Percentiles rank a stretch among this genome's conserved stretches.
These are phyloP conservation scores for Neelides sp. DNA, from an alignment of 1,140 invertebrate genomes.

Conservation along the genomic window DNA sequence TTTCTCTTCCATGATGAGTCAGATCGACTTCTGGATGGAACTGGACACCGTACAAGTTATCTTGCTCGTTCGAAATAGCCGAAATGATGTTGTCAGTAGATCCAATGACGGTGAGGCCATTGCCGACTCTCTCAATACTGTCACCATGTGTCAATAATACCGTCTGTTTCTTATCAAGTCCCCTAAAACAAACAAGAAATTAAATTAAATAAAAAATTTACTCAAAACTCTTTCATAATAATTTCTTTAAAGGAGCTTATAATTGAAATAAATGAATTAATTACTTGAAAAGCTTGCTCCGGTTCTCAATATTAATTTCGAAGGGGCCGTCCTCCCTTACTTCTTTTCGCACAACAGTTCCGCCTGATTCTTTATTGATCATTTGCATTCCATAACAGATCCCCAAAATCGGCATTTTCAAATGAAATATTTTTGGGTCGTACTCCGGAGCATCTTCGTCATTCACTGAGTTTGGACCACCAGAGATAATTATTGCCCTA, in stretches of 20 bases:
- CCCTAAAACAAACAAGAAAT: constrained; percentile 45
- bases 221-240: not conserved
- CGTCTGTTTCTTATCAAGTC: constrained; percentile 68
- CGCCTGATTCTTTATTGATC: constrained; percentile 96
- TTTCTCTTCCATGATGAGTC: constrained; percentile 76
- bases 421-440: constrained; percentile 87
- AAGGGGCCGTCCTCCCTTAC: constrained; percentile 91
- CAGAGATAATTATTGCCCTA: constrained; percentile 93
- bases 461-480: constrained; percentile 93
- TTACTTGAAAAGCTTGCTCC: constrained; percentile 86
- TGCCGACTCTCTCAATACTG: constrained; percentile 78
- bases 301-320: constrained; percentile 72
- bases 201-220: not conserved
- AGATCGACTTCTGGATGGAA: constrained; percentile 96
- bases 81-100: constrained; percentile 71
- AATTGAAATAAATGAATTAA: constrained; percentile 33
- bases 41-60: constrained; percentile 88
- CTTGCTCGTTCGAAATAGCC: constrained; percentile 81
- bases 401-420: constrained; percentile 85
- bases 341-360: constrained; percentile 74
- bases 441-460: constrained; percentile 87
- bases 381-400: constrained; percentile 99
- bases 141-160: constrained; percentile 96
- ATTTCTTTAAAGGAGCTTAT: not conserved
- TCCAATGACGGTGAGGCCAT: constrained; percentile 69